Evolutionary conservation across 37 sponge, comb jelly and placozoan species (phyloP), one percentile per base, ranked within the genome.

Genomic region (Geodia barretti): DNA sequence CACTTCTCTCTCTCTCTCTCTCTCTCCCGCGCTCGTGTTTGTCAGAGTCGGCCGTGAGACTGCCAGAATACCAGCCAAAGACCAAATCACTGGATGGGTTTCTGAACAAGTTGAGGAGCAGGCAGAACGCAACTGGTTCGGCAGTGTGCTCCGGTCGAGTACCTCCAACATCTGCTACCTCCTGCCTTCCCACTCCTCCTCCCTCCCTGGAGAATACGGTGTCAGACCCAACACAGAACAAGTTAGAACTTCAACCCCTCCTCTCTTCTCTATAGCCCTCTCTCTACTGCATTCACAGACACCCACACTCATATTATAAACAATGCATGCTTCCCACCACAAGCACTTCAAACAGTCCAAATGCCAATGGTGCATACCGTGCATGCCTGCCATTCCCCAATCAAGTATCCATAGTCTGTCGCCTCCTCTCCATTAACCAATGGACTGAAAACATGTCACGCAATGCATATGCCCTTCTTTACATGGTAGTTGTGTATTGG

Each of bases 41-140:
- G 35, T 4, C 71, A 93, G 93, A 88, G 65, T 81, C 93, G 0
- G 34, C 80, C 25, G 64, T 93, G 24, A 74, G 60, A 29, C 39
- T 93, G 26, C 93, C 93, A 20, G 65, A 86, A 25, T 89, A 93
- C 69, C 82, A 82, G 23, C 83, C 93, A 1, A 85, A 83, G 59
- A 60, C 41, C 14, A 93, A 89, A 39, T 73, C 86, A 4, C 63
- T 93, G 14, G 87, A 88, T 74, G 58, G 64, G 37, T 93, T 93
- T 35, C 86, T 93, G 9, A 62, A 47, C 20, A 88, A 79, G 78
- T 40, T 93, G 25, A 77, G 79, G 66, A 43, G 59, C 58, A 83
- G 64, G 9, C 41, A 70, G 11, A 47, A 7, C 7, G 7, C 54
- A 7, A 17, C 54, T 14, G 7, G 5, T 4, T 33, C 9, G 5